Evolutionary conservation across 2,888 invertebrate genomes (phyloP), one percentile per base, ranked within the genome.

Genomic region (Ophion costatus): DNA sequence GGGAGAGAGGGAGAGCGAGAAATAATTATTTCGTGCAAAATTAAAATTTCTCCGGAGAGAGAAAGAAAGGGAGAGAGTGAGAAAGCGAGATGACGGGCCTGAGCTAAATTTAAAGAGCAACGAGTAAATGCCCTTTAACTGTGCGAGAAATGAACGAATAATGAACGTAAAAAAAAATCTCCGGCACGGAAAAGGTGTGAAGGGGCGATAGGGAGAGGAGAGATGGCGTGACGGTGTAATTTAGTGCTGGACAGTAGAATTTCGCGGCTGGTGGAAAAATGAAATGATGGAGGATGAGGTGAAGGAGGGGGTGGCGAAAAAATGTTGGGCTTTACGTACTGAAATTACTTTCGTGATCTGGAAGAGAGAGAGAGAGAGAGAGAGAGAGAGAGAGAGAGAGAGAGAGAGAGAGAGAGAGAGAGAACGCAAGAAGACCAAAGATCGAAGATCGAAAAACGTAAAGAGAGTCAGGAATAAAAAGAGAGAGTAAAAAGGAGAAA

Each of bases 401-500:
- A 4, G 29, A 29, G 29, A 29, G 29, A 29, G 29, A 2, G 24
- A 2, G 24, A 24, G 24, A 24, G 24, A 24, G 24, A 24, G 24
- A n/a, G n/a, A n/a, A n/a, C n/a, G n/a, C n/a, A n/a, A n/a, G n/a
- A n/a, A n/a, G n/a, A n/a, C n/a, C n/a, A n/a, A n/a, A n/a, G n/a
- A n/a, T n/a, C n/a, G n/a, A n/a, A n/a, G n/a, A n/a, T n/a, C n/a
- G n/a, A n/a, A n/a, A n/a, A n/a, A n/a, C n/a, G n/a, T n/a, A n/a
- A n/a, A n/a, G 24, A 24, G 24, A 24, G 24, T 2, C 1, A 24
- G 24, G 2, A 77, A 51, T 70, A n/a, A 67, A 51, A 42, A 29
- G 78, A 66, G 80, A 82, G 80, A 84, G 85, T 77, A 85, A 88
- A 85, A 87, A 86, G 86, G 88, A 88, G 88, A 87, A 78, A 88